phyloP scores from a whole-genome alignment of 2,888 invertebrate genomes.

The Chironomus tentans region DNA sequence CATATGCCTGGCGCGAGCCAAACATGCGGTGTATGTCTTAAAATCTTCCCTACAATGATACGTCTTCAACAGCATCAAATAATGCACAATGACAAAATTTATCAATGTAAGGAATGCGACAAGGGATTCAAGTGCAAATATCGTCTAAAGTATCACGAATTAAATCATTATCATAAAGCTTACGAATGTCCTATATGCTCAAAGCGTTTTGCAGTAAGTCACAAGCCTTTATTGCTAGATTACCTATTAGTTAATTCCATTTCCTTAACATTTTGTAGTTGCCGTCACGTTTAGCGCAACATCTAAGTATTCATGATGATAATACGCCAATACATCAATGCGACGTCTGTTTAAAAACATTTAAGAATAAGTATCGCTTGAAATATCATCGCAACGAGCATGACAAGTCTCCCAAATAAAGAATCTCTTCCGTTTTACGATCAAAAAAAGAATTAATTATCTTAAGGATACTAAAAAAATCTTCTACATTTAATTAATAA shows the following conservation, averaged over 20 bases:
- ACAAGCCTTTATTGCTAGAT: not conserved
- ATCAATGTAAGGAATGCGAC: constrained; percentile 7
- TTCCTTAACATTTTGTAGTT: not conserved
- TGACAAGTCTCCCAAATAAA: not conserved
- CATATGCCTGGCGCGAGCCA: constrained; percentile 6
- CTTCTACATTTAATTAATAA: not conserved
- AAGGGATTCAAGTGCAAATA: constrained; percentile 18
- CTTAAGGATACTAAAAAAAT: not conserved
- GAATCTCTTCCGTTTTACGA: not conserved
- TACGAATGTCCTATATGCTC: constrained; percentile 15
- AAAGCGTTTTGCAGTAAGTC: constrained; percentile 1
- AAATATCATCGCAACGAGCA: constrained; percentile 21
- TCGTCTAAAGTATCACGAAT: constrained; percentile 10
- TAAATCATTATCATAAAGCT: constrained; percentile 17
- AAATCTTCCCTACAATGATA: constrained; percentile 14
- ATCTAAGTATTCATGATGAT: constrained; percentile 13
- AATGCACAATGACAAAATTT: constrained; percentile 15
- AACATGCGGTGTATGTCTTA: not conserved
- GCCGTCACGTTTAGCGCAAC: constrained; percentile 14
- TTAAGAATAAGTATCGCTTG: constrained; percentile 17
- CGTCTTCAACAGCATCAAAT: constrained; percentile 19
- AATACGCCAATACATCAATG: not conserved
- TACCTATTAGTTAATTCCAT: not conserved
- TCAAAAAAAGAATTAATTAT: not conserved
- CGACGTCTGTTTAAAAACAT: not conserved